A percentile compares a stretch with the other conserved stretches of the same genome.
These are phyloP conservation scores for Sinodicranocentrus sp. DNA, from an alignment of 2,888 invertebrate species.

Conservation along the genomic window DNA sequence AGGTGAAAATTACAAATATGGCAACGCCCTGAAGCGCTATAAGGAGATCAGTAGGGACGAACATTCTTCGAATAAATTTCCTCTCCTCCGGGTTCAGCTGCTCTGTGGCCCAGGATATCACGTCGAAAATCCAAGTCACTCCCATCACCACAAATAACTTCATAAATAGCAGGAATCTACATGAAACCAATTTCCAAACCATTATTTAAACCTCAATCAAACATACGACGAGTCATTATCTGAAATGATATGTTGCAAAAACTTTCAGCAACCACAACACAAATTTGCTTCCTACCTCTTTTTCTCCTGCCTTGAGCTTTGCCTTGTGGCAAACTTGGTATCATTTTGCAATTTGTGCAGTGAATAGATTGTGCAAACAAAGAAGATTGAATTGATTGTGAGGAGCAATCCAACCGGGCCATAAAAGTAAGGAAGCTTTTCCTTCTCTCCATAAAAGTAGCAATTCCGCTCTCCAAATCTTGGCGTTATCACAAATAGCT, in stretches of 20 bases:
- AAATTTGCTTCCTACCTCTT: constrained; percentile 70
- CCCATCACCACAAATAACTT: constrained; percentile 92
- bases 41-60: constrained; percentile 91
- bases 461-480: constrained; percentile 88
- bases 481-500: constrained; percentile 82
- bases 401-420: constrained; percentile 90
- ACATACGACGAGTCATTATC: neutral
- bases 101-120: constrained; percentile 90
- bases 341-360: constrained; percentile 84
- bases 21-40: constrained; percentile 93
- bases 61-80: constrained; percentile 79
- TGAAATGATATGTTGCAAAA: too few species aligned
- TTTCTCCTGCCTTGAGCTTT: constrained; percentile 76
- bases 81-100: constrained; percentile 82
- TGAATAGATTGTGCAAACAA: constrained; percentile 85
- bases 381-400: constrained; percentile 88
- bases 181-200: constrained; percentile 15
- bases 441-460: constrained; percentile 91
- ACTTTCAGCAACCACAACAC: neutral
- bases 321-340: constrained; percentile 76
- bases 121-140: constrained; percentile 87
- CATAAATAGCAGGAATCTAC: constrained; percentile 82
- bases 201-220: too few species aligned
- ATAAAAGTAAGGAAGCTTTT: constrained; percentile 91
- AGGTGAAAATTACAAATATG: constrained; percentile 92